Evolutionary conservation across 2,888 invertebrate genomes (phyloP), one percentile per base, ranked within the genome.

Genomic region (Drosophila rubida): DNA sequence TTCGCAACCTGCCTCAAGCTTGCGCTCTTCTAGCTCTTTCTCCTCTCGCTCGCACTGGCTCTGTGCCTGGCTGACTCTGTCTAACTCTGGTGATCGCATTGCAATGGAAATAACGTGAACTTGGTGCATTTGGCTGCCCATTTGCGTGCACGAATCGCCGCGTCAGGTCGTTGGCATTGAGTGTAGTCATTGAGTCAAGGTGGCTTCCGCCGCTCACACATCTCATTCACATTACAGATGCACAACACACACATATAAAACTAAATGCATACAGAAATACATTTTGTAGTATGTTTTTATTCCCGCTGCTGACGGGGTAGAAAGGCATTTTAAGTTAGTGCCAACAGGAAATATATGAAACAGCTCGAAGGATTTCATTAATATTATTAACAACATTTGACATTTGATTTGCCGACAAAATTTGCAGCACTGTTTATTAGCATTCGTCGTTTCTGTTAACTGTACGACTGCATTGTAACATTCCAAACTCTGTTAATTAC

Each of bases 151-250:
- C 60, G 54, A 61, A 48, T 66, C 63, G 55, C 44, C 50, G 65
- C 65, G 78, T 81, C 90, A 91, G 91, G 91, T 91, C 91, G 91
- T 91, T 91, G 90, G 91, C 92, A 91, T 91, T 91, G 91, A 88
- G 63, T 76, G 82, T 89, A 88, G 87, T 90, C 90, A 90, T 90
- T 89, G 85, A 91, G 90, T 91, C 92, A 91, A 91, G 92, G 91
- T 90, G 88, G 87, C 88, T 91, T 91, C 92, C 91, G 91, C 78
- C 79, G 66, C 61, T 68, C 74, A 53, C 74, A 59, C 61, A 46
- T 41, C 41, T 32, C 23, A 42, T 8, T 41, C 25, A 46, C 37
- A 48, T 19, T 69, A 44, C 63, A 69, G 55, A 51, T 69, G 65
- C 65, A 66, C 11, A 32, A 61, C 66, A 49, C 37, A 50, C 41